A percentile compares a stretch with the other conserved stretches of the same genome.
These are phyloP conservation scores for Atta cephalotes DNA, from an alignment of 1,140 invertebrate species.

Conservation along the genomic window DNA sequence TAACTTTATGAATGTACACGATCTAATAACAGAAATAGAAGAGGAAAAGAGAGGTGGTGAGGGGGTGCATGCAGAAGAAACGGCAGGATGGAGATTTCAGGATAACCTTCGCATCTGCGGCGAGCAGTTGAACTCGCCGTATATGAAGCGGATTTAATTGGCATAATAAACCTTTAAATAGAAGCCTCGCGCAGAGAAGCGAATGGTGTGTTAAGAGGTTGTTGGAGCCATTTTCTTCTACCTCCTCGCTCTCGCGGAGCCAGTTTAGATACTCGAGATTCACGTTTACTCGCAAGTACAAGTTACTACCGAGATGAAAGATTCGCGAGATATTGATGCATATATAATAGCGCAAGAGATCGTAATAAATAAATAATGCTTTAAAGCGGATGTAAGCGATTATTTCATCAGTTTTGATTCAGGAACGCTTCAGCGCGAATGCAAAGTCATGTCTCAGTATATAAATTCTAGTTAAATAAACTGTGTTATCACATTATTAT, in stretches of 20 bases:
- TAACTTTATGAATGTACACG: conserved; percentile 39
- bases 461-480: background rate
- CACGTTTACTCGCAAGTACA: conserved; percentile 16
- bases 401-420: conserved; percentile 20
- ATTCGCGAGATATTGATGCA: conserved; percentile 49
- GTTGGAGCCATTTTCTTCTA: conserved; percentile 60
- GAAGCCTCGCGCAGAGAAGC: conserved; percentile 45
- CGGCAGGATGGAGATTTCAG: conserved; percentile 49
- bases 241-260: conserved; percentile 36
- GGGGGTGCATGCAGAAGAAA: conserved; percentile 4
- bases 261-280: conserved; percentile 40
- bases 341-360: background rate
- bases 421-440: background rate
- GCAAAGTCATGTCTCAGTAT: background rate
- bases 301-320: conserved; percentile 11
- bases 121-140: conserved; percentile 24
- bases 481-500: background rate
- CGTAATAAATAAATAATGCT: conserved; percentile 28
- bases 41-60: background rate
- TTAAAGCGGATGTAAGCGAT: conserved; percentile 3
- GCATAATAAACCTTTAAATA: conserved; percentile 71
- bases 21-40: conserved; percentile 48
- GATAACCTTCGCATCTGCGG: conserved; percentile 60
- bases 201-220: conserved; percentile 68
- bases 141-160: conserved; percentile 67